Conservation (phyloP, 2,888 invertebrate species). For the Laothoe populi region DNA sequence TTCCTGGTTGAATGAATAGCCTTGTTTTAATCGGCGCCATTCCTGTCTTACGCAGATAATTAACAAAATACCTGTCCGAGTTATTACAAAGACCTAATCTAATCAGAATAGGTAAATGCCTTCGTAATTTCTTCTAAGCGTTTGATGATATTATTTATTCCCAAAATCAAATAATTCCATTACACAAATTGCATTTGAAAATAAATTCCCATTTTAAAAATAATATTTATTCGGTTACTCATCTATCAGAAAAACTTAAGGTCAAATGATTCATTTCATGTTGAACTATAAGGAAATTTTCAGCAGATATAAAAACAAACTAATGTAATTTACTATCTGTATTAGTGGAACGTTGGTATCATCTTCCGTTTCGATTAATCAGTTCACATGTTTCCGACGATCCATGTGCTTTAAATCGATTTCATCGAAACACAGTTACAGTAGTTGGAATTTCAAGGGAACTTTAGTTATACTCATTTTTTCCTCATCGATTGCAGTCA, state of each 20-base stretch:
- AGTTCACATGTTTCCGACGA: constrained; percentile 18
- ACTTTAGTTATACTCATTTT: not conserved
- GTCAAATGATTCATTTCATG: not conserved
- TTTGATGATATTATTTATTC: not conserved
- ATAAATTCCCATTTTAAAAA: no score
- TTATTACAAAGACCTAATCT: not conserved
- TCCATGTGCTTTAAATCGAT: not conserved
- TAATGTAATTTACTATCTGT: constrained; percentile 6
- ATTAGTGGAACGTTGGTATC: constrained; percentile 7
- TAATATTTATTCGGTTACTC: no score
- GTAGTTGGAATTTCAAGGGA: not conserved
- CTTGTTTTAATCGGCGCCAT: not conserved
- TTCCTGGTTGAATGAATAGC: not conserved
- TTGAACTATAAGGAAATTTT: not conserved
- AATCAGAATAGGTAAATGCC: not conserved
- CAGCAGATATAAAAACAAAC: not conserved
- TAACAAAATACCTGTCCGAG: not conserved
- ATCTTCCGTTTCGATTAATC: constrained; percentile 6
- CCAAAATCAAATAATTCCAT: not conserved
- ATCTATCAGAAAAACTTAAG: not conserved
- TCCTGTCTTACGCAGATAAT: not conserved
- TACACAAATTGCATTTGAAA: no score
- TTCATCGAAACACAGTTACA: constrained; percentile 1
- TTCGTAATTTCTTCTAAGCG: not conserved
- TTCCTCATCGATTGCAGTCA: not conserved